Conservation (phyloP, 2,797 vertebrate genomes). For the Perodicticus potto region DNA sequence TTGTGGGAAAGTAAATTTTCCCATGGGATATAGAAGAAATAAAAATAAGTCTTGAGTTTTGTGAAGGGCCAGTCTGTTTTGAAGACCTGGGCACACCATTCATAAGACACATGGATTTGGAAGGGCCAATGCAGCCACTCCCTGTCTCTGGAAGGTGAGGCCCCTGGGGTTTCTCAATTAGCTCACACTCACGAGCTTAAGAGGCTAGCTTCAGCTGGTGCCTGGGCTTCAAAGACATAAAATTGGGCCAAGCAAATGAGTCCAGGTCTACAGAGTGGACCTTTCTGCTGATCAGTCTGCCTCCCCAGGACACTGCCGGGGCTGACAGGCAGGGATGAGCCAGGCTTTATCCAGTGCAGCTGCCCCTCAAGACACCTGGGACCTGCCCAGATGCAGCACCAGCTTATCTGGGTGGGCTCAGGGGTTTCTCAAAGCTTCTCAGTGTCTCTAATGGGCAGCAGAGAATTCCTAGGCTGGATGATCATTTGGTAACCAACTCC, state of each 20-base stretch:
- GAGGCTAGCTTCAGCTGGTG: neutral
- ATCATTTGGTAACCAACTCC: neutral
- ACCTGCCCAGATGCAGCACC: fast-evolving
- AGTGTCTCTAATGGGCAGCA: neutral
- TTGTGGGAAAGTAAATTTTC: neutral
- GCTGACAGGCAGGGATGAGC: neutral
- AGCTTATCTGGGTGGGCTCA: neutral
- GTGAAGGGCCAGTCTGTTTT: neutral
- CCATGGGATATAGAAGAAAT: neutral
- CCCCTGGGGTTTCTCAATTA: constrained; percentile 17
- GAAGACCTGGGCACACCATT: too few species aligned
- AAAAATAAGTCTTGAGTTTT: neutral
- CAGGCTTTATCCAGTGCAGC: fast-evolving
- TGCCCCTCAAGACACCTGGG: fast-evolving
- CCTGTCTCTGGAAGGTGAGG: neutral
- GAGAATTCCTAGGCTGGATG: neutral
- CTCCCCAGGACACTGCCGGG: neutral
- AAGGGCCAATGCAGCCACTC: fast-evolving
- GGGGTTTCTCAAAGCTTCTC: neutral
- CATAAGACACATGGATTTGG: neutral
- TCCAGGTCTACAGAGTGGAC: neutral
- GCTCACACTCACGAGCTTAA: neutral
- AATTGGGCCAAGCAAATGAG: constrained; percentile 41
- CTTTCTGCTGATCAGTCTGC: neutral
- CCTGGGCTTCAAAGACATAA: neutral